phyloP scores from a whole-genome alignment of 1,140 invertebrate genomes.

The Aphelinus certus region DNA sequence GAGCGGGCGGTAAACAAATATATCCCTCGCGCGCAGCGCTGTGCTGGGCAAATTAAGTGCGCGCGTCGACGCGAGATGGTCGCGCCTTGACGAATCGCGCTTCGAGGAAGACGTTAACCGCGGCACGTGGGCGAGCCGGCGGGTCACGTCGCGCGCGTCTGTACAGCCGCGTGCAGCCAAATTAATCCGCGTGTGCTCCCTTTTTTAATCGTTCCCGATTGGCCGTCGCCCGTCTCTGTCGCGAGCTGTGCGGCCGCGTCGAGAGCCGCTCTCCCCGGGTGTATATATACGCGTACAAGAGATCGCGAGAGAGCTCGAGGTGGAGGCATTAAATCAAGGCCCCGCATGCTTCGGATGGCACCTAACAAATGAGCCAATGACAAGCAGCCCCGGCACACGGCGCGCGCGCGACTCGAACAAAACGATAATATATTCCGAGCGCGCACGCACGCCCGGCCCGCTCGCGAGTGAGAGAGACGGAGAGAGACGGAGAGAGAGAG shows the following conservation, averaged over 20 bases:
- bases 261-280: constrained; percentile 43
- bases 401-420: constrained; percentile 55
- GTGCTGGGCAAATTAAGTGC: constrained; percentile 31
- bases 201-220: constrained; percentile 19
- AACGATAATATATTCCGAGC: constrained; percentile 62
- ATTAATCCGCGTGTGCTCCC: constrained; percentile 6
- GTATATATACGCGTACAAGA: constrained; percentile 47
- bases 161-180: background rate
- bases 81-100: constrained; percentile 46
- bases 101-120: constrained; percentile 47
- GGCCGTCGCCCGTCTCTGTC: background rate
- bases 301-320: constrained; percentile 50
- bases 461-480: no score
- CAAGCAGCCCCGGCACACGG: constrained; percentile 59
- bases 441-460: constrained; percentile 42
- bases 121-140: constrained; percentile 5
- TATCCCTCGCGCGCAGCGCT: constrained; percentile 2
- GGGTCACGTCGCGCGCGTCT: background rate
- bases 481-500: constrained; percentile 16
- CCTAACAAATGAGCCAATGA: constrained; percentile 68
- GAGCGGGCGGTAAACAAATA: constrained; percentile 29
- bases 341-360: constrained; percentile 66
- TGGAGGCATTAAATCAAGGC: constrained; percentile 66
- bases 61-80: no score
- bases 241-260: constrained; percentile 37